Evolutionary conservation across 53 echinoderm and acorn worm species (phyloP).

Genomic region (Holothuria scabra): DNA sequence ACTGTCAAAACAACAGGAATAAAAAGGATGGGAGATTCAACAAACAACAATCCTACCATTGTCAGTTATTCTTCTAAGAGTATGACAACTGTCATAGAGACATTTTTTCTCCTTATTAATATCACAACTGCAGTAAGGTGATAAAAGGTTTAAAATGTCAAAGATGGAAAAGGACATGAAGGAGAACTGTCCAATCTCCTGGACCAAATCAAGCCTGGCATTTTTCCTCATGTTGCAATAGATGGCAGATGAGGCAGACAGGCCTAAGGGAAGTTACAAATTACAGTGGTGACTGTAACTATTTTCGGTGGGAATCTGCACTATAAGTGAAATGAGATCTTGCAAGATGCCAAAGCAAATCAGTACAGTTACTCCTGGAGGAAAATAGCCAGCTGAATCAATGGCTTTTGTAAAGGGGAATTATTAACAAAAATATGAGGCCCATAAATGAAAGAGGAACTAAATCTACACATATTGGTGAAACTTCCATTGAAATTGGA

Average conservation of each 20-base stretch:
- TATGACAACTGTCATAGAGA: too few species aligned
- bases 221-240: conserved; percentile 77
- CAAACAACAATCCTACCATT: not conserved
- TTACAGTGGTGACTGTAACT: conserved; percentile 65
- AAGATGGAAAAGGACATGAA: conserved; percentile 81
- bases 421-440: too few species aligned
- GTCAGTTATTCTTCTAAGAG: too few species aligned
- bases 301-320: conserved; percentile 86
- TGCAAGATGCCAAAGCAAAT: not conserved
- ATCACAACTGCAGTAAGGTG: not conserved
- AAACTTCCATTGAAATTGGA: too few species aligned
- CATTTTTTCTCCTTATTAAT: not conserved
- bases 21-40: not conserved
- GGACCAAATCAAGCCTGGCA: conserved; percentile 86
- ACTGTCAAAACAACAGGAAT: not conserved
- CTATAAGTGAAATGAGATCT: conserved; percentile 53
- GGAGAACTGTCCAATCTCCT: conserved; percentile 68
- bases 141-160: not conserved
- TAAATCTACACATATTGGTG: too few species aligned
- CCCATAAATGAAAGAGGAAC: too few species aligned
- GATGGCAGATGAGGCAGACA: conserved; percentile 29
- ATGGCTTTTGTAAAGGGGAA: too few species aligned
- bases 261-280: conserved; percentile 70
- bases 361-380: too few species aligned
- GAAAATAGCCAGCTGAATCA: too few species aligned